Evolutionary conservation across 2,797 vertebrate genomes (phyloP).

Genomic region (Sebastolobus alascanus): DNA sequence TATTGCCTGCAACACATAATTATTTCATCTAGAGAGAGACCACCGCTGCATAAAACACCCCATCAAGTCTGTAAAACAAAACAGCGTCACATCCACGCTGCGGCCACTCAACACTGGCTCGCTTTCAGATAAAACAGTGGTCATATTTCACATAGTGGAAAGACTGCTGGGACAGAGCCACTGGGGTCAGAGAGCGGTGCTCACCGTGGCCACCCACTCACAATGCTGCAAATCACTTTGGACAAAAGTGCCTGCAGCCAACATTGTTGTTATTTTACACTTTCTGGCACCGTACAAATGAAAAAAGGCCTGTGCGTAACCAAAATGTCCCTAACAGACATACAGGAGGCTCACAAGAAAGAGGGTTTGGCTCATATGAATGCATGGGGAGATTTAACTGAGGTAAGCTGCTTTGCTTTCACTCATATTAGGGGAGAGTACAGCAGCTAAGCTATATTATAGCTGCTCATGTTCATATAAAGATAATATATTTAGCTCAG

Average conservation of each 20-base stretch:
- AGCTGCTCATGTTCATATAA: not conserved
- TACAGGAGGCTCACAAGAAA: not conserved
- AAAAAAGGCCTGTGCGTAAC: not conserved
- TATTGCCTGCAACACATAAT: constrained; percentile 2
- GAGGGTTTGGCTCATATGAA: not conserved
- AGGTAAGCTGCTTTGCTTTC: constrained; percentile 17
- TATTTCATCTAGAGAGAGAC: constrained; percentile 11
- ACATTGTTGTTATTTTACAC: constrained; percentile 22
- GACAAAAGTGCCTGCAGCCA: constrained; percentile 14
- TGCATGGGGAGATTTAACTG: not conserved
- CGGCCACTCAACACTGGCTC: constrained; percentile 38
- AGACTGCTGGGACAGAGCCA: constrained; percentile 12
- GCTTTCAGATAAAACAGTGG: constrained; percentile 46
- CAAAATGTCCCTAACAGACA: not conserved
- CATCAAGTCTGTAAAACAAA: constrained; percentile 27
- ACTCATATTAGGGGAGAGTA: not conserved
- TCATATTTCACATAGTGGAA: constrained; percentile 35
- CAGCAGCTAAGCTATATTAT: not conserved
- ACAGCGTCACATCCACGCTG: constrained; percentile 16
- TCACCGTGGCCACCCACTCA: constrained; percentile 35
- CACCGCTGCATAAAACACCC: constrained; percentile 20
- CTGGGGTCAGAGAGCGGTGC: constrained; percentile 20
- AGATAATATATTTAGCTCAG: constrained; percentile 35
- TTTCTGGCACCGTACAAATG: not conserved
- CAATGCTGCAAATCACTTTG: constrained; percentile 1